Base-by-base conservation (phyloP, 1,140 invertebrate species). In the Megalonaias nervosa region DNA sequence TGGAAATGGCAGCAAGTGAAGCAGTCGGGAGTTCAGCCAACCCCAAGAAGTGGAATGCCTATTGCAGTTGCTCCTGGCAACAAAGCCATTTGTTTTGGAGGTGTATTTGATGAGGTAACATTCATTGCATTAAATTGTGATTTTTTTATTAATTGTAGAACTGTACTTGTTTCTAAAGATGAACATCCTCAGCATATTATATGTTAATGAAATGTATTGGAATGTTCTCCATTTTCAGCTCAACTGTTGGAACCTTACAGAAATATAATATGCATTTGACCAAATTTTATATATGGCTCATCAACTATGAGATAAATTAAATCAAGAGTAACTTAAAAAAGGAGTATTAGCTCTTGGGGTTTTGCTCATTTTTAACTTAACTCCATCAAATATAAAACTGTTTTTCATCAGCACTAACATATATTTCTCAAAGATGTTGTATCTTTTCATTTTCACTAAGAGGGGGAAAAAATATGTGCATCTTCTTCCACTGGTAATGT, bases 1-100 rank as follows among this genome's bases (percentile, higher is more conserved):
- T 96, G 94, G 93, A 96, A 95, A 88, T 97, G 95, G 95, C 86
- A 90, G 21, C 87, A 87, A 19, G 92, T 94, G 5, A 96, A 96
- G 89, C 92, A 94, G 66, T 92, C 92, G 67, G 95, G 95, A 16
- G 87, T 91, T 58, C 91, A 90, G 74, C 93, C 95, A 11, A 93
- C 93, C 19, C 92, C 94, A 2, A 90, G 96, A 17, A 95, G 94
- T 86, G 94, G 95, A 75, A 92, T 94, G 82, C 91, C 93, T 48
- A 87, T 91, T 58, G 85, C 92, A 79, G 87, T 79, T 69, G 85
- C 92, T 21, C 90, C 93, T 77, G 91, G 91, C 26, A 93, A 93
- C 77, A 92, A 92, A 67, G 95, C 94, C 1, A 94, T 94, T 72
- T 91, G 95, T 15, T 95, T 95, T 92, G 94, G 96, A 59, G 96